A percentile compares a stretch with the other conserved stretches of the same genome.
These are phyloP conservation scores for Magallana nippona DNA, from an alignment of 2,888 invertebrate genomes.

Conservation along the genomic window DNA sequence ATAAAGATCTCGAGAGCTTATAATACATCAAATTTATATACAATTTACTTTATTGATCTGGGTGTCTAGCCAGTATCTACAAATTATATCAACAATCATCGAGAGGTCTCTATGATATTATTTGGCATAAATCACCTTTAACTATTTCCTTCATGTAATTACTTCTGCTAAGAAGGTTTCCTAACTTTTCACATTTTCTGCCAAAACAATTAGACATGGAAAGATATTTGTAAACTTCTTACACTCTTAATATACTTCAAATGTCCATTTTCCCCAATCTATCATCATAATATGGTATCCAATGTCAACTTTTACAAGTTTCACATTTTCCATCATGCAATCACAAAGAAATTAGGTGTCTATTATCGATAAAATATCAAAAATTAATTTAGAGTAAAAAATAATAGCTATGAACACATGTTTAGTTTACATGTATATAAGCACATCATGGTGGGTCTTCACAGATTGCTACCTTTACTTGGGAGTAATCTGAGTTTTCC, in stretches of 20 bases:
- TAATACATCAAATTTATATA: background rate
- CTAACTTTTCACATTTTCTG: background rate
- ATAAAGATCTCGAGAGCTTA: background rate
- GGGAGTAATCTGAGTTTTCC: background rate
- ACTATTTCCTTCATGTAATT: slow-evolving; percentile 12
- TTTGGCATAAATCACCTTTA: background rate
- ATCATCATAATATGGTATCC: too few relatives aligned
- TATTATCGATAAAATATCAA: too few relatives aligned
- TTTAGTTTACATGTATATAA: too few relatives aligned
- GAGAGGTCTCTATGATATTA: background rate
- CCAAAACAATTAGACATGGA: background rate
- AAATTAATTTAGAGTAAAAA: too few relatives aligned
- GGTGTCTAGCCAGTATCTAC: slow-evolving; percentile 3
- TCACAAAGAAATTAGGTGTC: too few relatives aligned
- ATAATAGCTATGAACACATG: too few relatives aligned
- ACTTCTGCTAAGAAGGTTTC: background rate
- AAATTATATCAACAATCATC: slow-evolving; percentile 4
- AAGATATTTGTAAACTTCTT: too few relatives aligned
- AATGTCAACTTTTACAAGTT: too few relatives aligned
- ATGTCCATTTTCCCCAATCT: too few relatives aligned
- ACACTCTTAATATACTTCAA: too few relatives aligned
- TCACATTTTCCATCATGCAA: too few relatives aligned
- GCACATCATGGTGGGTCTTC: too few relatives aligned
- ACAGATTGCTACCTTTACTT: background rate
- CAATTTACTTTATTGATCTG: slow-evolving; percentile 14